A percentile compares a stretch with the other conserved stretches of the same genome.
Conservation (phyloP, 2,113 vertebrate species). For the Micromys minutus region DNA sequence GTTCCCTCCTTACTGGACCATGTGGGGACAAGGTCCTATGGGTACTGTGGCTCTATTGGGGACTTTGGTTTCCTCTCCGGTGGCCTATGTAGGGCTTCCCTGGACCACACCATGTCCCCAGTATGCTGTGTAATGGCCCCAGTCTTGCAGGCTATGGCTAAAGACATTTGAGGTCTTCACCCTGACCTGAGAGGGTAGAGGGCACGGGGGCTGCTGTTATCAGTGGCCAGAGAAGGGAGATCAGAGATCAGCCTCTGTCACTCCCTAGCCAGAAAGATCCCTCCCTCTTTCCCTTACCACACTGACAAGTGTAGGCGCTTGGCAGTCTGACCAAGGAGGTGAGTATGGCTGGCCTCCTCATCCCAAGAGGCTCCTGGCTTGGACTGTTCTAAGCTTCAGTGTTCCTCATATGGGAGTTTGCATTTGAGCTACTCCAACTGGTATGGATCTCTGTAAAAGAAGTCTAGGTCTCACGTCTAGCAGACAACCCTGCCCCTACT, state of each 20-base stretch:
- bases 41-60: not conserved
- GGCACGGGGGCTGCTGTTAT: no score
- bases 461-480: not conserved
- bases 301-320: no score
- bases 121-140: rapidly evolving
- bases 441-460: no score
- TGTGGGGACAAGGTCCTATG: not conserved
- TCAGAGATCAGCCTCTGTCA: no score
- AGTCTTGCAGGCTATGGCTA: not conserved
- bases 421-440: no score
- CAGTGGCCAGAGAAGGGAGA: no score
- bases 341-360: not conserved
- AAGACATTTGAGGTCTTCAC: no score
- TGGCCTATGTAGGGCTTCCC: no score
- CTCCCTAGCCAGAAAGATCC: not conserved
- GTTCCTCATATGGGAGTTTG: not conserved
- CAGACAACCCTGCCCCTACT: not conserved
- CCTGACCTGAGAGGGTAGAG: not conserved
- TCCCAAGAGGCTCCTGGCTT: not conserved
- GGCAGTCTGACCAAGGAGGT: no score
- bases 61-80: not conserved
- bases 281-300: no score
- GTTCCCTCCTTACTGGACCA: no score
- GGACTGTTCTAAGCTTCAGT: not conserved
- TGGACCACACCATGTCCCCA: rapidly evolving